Base-by-base conservation (phyloP, 53 echinoderm and acorn worm species). In the Holothuria leucospilota region DNA sequence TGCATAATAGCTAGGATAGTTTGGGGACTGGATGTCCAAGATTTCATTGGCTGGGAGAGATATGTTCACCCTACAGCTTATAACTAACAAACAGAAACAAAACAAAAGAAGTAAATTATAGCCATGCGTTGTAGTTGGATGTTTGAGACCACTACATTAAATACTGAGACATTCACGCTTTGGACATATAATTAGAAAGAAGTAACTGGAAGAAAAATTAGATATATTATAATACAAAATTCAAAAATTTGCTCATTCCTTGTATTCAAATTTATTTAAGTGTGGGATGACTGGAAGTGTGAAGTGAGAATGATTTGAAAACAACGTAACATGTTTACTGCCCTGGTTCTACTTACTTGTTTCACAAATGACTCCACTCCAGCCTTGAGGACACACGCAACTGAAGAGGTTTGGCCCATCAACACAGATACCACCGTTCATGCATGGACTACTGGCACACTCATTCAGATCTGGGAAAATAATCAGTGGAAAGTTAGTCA, bases 1-100 rank as follows among this genome's bases (percentile, higher is more conserved):
- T 34, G 85, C 80, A 91, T 99, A 99, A 85, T 93, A 92, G 73
- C 90, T 92, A n/a, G 99, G 99, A 75, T 99, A 99, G 88, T 94
- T 92, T 20, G 94, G 99, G 0, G 95, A 90, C 69, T 93, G 89
- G 20, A 99, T 88, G 24, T 94, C 92, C 12, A 99, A 53, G 53
- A 82, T 84, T 25, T 92, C 87, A 42, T 90, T 77, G 8, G 59
- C 78, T 5, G 95, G 87, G 29, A 99, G 25, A n/a, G 99, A 93
- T 82, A 91, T 92, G 84, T 95, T 99, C 4, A 95, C 91, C 51
- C 91, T 88, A 21, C 80, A 80, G 62, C 80, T 60, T 62, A 80
- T 80, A 14, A 80, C 80, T 80, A 60, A 61, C 12, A 51, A 21
- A 41, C 29, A 29, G 8, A 46, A 46, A 18, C 56, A 56, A 15